Base-by-base conservation (phyloP, 2,888 invertebrate genomes). In the Lydus trimaculatus region DNA sequence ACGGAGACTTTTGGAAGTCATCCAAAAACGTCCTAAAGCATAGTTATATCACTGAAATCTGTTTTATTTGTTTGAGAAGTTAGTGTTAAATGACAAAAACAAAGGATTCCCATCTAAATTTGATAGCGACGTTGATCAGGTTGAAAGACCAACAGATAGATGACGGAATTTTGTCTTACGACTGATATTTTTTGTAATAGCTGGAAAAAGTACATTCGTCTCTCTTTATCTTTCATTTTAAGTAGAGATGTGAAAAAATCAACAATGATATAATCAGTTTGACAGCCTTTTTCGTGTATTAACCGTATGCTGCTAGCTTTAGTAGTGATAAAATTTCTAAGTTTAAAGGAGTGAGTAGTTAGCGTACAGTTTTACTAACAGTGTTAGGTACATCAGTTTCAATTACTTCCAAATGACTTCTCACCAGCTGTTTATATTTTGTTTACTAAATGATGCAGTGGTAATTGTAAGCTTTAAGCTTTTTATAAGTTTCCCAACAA, bases 61-160 rank as follows among this genome's bases (percentile, higher is more conserved):
- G 15, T 36, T 68, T 68, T 68, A 68, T 68, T 65, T 68, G 68
- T 68, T 61, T 43, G 56, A 36, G 23, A 64, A 60, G 36, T 68
- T 48, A 15, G 61, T 23, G 60, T 68, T 59, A 62, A 61, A 64
- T 65, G 56, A 20, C 25, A 25, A 13, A 25, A 56, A 20, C 9
- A 20, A 17, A 48, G 25, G 56, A 9, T 20, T 56, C 6, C 25
- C 9, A 56, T 56, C 25, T 56, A 56, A 13, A 56, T 56, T 56
- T 17, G 43, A 3, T 43, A 43, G 43, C n/a, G 17, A 15, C 4
- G 36, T 36, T 48, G 48, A 20, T 48, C 48, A 56, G 25, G 56
- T 56, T 56, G 15, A 56, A 56, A 56, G 13, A 15, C 25, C 25
- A 56, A 25, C 25, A 25, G 56, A 0, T 56, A 56, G 15, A 23